A percentile compares a stretch with the other conserved stretches of the same genome.
Conservation (phyloP, 2,113 vertebrate species). For the Nycticryphes semicollaris region DNA sequence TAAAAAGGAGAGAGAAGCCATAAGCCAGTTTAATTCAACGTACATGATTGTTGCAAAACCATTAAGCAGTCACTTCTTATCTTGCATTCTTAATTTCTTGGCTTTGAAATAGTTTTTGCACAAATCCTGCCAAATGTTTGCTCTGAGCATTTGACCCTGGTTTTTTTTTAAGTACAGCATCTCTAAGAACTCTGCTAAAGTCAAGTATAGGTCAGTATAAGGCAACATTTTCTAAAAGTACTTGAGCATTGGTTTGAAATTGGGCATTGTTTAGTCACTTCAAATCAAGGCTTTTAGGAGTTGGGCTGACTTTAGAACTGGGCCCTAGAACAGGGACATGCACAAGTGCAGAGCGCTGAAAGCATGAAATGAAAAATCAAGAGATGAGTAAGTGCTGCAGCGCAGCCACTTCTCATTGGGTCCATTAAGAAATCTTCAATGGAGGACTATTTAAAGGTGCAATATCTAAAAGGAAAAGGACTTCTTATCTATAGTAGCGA, state of each 20-base stretch:
- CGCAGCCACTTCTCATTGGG: not conserved
- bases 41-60: not conserved
- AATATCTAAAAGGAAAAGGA: not conserved
- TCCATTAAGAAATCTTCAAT: not conserved
- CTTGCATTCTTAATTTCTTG: not conserved
- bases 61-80: not conserved
- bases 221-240: not conserved
- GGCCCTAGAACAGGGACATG: not conserved
- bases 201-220: not conserved
- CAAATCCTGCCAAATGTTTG: not conserved
- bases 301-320: not conserved
- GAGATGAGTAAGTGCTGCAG: not conserved
- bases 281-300: not conserved
- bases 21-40: not conserved
- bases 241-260: not conserved
- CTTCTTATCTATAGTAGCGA: not conserved
- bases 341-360: not conserved
- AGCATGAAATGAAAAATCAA: not conserved
- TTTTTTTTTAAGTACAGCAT: not conserved
- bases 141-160: not conserved
- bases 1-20: not conserved
- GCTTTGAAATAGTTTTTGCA: not conserved
- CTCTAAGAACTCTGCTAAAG: not conserved
- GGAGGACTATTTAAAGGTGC: not conserved
- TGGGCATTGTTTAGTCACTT: not conserved